A percentile compares a stretch with the other conserved stretches of the same genome.
These are phyloP conservation scores for Acrobeloides nanus DNA, from an alignment of 2,888 invertebrate genomes.

Conservation along the genomic window DNA sequence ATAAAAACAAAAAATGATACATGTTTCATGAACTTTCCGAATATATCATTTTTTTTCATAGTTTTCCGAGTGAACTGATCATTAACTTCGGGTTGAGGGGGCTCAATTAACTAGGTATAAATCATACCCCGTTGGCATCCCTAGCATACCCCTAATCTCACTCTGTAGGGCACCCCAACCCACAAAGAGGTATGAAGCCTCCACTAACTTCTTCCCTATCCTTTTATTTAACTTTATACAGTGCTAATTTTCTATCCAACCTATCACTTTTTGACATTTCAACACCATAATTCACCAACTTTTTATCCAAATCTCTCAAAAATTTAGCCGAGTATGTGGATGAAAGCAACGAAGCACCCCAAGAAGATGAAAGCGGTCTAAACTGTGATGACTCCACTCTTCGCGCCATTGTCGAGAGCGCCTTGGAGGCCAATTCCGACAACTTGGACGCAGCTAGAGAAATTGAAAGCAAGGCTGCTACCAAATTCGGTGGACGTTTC, in stretches of 20 bases:
- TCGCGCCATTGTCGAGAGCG: slow-evolving; percentile 25
- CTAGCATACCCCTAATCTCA: too few relatives aligned
- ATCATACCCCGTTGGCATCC: too few relatives aligned
- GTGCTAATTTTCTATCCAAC: slow-evolving; percentile 8
- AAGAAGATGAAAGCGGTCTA: slow-evolving; percentile 14
- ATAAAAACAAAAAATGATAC: too few relatives aligned
- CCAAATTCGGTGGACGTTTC: slow-evolving; percentile 51
- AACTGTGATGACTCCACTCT: slow-evolving; percentile 50
- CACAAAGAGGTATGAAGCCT: too few relatives aligned
- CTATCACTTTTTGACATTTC: slow-evolving; percentile 4
- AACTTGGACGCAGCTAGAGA: slow-evolving; percentile 49
- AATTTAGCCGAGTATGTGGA: slow-evolving; percentile 23
- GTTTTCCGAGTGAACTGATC: too few relatives aligned
- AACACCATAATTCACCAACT: slow-evolving; percentile 7
- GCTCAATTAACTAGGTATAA: too few relatives aligned
- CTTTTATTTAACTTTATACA: too few relatives aligned
- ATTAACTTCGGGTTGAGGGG: too few relatives aligned
- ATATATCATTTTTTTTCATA: too few relatives aligned
- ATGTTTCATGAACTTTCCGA: too few relatives aligned
- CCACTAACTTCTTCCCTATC: too few relatives aligned
- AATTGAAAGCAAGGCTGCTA: slow-evolving; percentile 34
- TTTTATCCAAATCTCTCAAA: neutral
- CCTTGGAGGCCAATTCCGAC: slow-evolving; percentile 23
- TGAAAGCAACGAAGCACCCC: slow-evolving; percentile 13
- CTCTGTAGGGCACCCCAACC: too few relatives aligned